Percentiles rank a stretch among this genome's conserved stretches.
These are phyloP conservation scores for Ifrita kowaldi DNA, from an alignment of 2,113 vertebrate species.

Conservation along the genomic window DNA sequence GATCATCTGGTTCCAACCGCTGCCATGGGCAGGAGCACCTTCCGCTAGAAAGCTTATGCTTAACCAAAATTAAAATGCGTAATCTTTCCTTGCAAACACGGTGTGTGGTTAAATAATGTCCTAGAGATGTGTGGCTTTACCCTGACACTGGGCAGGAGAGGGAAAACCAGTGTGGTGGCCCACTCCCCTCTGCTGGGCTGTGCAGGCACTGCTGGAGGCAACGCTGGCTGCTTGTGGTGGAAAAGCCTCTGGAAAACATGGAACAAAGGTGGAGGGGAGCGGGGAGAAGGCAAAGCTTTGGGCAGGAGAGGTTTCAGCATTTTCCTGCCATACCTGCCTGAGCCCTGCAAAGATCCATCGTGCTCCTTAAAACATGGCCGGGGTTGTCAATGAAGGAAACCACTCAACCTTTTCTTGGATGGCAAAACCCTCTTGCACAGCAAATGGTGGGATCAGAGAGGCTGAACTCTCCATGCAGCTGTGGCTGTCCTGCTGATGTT, in stretches of 20 bases:
- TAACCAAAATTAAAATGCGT: not conserved
- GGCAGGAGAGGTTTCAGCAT: not conserved
- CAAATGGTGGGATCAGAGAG: not conserved
- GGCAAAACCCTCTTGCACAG: not conserved
- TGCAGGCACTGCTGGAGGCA: not conserved
- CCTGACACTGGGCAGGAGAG: not conserved
- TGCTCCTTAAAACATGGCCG: not conserved
- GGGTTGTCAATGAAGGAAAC: fast-evolving
- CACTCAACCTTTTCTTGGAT: fast-evolving
- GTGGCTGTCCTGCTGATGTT: not conserved
- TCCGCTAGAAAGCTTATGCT: not conserved
- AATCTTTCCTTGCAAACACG: not conserved
- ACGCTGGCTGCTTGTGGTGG: fast-evolving
- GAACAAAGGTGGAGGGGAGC: not conserved
- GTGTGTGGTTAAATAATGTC: not conserved
- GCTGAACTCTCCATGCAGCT: not conserved
- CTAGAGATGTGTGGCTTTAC: not conserved
- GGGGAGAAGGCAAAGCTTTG: not conserved
- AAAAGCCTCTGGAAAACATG: not conserved
- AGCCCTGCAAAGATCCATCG: not conserved
- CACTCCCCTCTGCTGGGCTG: conserved; percentile 44
- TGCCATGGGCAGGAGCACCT: not conserved
- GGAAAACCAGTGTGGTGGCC: not conserved
- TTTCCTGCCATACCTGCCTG: not conserved
- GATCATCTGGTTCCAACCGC: not conserved